Evolutionary conservation across 2,797 vertebrate species (phyloP).

Genomic region (Lophotriccus pileatus): DNA sequence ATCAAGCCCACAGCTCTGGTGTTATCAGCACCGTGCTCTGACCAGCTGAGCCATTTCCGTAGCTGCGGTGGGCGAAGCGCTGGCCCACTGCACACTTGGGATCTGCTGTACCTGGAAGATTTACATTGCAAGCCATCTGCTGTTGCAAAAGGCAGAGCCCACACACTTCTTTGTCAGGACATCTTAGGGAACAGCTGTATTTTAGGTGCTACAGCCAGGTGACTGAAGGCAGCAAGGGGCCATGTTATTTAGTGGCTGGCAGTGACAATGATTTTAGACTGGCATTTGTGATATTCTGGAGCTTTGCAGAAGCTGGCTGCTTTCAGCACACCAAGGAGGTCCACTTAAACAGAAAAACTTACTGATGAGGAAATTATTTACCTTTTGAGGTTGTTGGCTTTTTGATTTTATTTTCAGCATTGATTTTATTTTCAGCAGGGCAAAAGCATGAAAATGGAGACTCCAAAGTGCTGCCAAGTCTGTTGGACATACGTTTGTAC

Average conservation of each 20-base stretch:
- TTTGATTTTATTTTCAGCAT: neutral
- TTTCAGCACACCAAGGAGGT: neutral
- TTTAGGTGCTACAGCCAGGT: neutral
- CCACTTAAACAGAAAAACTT: neutral
- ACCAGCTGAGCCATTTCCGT: neutral
- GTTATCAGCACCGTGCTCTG: neutral
- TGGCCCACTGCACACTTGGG: fast-evolving
- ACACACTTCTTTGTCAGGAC: neutral
- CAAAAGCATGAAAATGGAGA: neutral
- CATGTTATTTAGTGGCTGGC: neutral
- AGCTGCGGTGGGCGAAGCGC: fast-evolving
- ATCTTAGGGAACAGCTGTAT: neutral
- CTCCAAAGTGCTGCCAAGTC: neutral
- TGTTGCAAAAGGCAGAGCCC: slow-evolving; percentile 9
- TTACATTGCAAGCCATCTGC: neutral
- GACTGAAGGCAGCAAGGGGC: neutral
- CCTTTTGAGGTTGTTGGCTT: neutral
- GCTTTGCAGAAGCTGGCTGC: neutral
- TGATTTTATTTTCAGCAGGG: neutral
- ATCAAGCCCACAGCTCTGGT: neutral
- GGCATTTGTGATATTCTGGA: neutral
- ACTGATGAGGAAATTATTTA: neutral
- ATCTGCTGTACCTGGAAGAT: neutral
- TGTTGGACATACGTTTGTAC: fast-evolving
- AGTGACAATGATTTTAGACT: neutral